Conservation (phyloP, 1,140 invertebrate genomes). For the Leptopilina clavipes region DNA sequence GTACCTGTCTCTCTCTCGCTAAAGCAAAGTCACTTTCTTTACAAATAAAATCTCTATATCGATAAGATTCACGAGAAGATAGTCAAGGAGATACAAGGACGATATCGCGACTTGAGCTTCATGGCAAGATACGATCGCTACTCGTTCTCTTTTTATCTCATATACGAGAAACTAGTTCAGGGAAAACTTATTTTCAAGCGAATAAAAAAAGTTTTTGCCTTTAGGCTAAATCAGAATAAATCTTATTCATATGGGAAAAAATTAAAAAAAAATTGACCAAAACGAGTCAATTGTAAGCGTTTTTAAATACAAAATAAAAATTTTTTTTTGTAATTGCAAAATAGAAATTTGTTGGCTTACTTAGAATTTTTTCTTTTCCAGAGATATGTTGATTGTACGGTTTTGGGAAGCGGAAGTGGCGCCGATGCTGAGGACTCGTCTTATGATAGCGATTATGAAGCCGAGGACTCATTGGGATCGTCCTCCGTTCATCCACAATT, state of each 20-base stretch:
- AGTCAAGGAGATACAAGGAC: conserved; percentile 42
- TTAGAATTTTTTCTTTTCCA: conserved; percentile 56
- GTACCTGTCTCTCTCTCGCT: too few species aligned
- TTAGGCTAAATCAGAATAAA: not conserved
- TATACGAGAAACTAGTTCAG: conserved; percentile 5
- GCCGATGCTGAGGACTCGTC: conserved; percentile 87
- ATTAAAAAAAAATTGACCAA: too few species aligned
- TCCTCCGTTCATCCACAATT: conserved; percentile 62
- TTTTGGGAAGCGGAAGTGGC: conserved; percentile 69
- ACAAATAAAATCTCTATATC: conserved; percentile 21
- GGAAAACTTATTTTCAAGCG: not conserved
- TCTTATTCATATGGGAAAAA: too few species aligned
- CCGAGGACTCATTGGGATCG: conserved; percentile 75
- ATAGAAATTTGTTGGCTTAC: too few species aligned
- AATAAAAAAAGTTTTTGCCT: not conserved
- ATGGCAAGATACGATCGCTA: conserved; percentile 24
- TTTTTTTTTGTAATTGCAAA: too few species aligned
- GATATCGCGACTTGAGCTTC: conserved; percentile 38
- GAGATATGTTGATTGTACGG: conserved; percentile 77
- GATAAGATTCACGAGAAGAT: conserved; percentile 46
- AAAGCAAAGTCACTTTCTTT: conserved; percentile 3
- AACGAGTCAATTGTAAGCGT: too few species aligned
- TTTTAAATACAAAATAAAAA: too few species aligned
- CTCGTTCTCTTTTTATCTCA: not conserved
- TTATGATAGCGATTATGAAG: conserved; percentile 90